Percentiles rank a stretch among this genome's conserved stretches.
Evolutionary conservation across 2,888 invertebrate species (phyloP).

Genomic region (Epinotia demarniana): DNA sequence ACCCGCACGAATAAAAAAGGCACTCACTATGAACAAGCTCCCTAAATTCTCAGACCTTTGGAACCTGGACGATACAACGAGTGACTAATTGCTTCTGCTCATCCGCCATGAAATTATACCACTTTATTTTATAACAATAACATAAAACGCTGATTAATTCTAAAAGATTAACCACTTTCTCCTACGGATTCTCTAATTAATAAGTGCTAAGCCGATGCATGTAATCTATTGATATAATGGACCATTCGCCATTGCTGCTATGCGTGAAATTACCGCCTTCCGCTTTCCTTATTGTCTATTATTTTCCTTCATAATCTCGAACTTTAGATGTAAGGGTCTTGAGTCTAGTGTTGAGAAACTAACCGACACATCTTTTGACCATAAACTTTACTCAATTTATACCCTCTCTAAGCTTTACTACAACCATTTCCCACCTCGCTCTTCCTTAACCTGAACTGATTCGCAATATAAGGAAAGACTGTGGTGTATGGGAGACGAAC

Average conservation of each 20-base stretch:
- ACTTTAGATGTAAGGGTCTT: conserved; percentile 13
- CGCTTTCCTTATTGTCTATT: conserved; percentile 53
- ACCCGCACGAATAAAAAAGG: conserved; percentile 4
- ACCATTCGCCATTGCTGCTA: conserved; percentile 49
- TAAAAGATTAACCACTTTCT: conserved; percentile 51
- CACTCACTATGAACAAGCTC: conserved; percentile 4
- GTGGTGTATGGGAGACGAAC: not conserved
- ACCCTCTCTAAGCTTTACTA: not conserved
- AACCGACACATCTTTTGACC: not conserved
- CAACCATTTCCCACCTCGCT: not conserved
- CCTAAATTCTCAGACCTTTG: conserved; percentile 5
- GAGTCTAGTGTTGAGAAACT: conserved; percentile 17
- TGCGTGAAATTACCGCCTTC: conserved; percentile 59
- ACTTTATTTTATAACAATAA: conserved; percentile 70
- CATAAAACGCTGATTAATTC: conserved; percentile 56
- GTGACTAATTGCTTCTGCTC: conserved; percentile 74
- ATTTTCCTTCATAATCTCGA: conserved; percentile 53
- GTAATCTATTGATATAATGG: conserved; percentile 42
- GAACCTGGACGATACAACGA: conserved; percentile 52
- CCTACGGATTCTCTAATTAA: conserved; percentile 44
- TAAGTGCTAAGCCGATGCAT: conserved; percentile 42
- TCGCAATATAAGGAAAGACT: conserved; percentile 6
- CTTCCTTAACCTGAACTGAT: not conserved
- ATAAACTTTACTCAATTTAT: conserved; percentile 6
- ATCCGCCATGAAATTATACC: conserved; percentile 76